Evolutionary conservation across 2,888 invertebrate genomes (phyloP), one percentile per base, ranked within the genome.

Genomic region (Eustalomyia histrio): DNA sequence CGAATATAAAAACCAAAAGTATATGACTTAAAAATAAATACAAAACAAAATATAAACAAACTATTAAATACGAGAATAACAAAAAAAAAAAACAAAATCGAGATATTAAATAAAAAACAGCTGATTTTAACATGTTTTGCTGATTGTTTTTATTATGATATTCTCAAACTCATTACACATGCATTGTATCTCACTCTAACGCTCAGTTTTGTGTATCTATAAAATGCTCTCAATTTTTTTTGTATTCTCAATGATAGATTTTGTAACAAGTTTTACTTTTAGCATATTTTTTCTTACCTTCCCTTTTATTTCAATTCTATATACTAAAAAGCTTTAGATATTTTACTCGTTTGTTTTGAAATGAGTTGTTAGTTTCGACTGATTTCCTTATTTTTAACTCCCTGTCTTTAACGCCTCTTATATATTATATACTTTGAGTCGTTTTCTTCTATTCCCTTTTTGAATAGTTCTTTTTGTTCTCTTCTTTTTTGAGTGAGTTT

Each of bases 71-170:
- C n/a, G 35, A 60, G 57, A 69, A 14, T 9, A 12, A 16, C 16
- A 47, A n/a, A 47, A 35, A 35, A 2, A n/a, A 12, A 16, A 35
- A 47, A n/a, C n/a, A 14, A 39, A 39, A n/a, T 47, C 14, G 3
- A 50, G 39, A 63, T 17, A 65, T 50, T 21, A 50, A 55, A 50
- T n/a, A 17, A 47, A 53, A 81, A 81, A 78, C 81, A 81, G 81
- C 81, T 81, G 81, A 79, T 73, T 74, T 71, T 55, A 68, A 79
- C 64, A 79, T 81, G 58, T 79, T 73, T 79, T 68, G 35, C 35
- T 73, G 18, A 53, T 71, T 76, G 64, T 79, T 80, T 83, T 83
- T 43, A 61, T 73, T 71, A 39, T 69, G 33, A 53, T 71, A 57
- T 72, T 84, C 64, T 82, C 80, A 53, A 17, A 33, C 33, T 33